phyloP scores from a whole-genome alignment of 2,888 invertebrate species.

The Drosophila greeni region DNA sequence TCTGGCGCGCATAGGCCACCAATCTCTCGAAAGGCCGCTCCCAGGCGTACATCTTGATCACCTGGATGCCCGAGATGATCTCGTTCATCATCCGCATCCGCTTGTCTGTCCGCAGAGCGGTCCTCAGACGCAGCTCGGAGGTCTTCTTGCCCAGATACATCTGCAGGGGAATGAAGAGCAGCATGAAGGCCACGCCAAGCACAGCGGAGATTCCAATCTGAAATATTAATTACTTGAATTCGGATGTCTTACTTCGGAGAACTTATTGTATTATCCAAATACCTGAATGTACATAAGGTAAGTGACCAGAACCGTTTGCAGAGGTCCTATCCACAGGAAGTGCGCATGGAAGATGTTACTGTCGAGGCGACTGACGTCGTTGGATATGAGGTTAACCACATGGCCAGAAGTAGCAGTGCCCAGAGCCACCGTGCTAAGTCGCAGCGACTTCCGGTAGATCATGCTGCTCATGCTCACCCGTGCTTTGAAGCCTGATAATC shows the following conservation, averaged over 20 bases:
- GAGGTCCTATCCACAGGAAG: constrained; percentile 93
- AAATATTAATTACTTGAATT: not conserved
- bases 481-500: constrained; percentile 80
- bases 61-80: too few relatives aligned
- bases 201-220: constrained; percentile 81
- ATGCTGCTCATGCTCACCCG: constrained; percentile 85
- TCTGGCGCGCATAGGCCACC: too few relatives aligned
- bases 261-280: not conserved
- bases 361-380: constrained; percentile 88
- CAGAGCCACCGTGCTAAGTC: constrained; percentile 85
- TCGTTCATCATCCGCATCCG: too few relatives aligned
- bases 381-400: constrained; percentile 93
- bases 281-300: constrained; percentile 86
- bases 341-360: constrained; percentile 90
- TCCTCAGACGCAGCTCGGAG: constrained; percentile 86
- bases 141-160: constrained; percentile 88
- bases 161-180: constrained; percentile 87
- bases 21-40: too few relatives aligned
- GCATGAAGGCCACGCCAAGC: constrained; percentile 81
- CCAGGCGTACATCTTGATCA: too few relatives aligned
- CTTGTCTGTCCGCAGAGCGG: constrained; percentile 92
- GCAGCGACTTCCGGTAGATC: constrained; percentile 84
- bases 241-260: not conserved
- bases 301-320: constrained; percentile 89
- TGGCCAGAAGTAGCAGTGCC: constrained; percentile 87